Base-by-base conservation (phyloP, 2,797 vertebrate species). In the Poeciliopsis gracilis region DNA sequence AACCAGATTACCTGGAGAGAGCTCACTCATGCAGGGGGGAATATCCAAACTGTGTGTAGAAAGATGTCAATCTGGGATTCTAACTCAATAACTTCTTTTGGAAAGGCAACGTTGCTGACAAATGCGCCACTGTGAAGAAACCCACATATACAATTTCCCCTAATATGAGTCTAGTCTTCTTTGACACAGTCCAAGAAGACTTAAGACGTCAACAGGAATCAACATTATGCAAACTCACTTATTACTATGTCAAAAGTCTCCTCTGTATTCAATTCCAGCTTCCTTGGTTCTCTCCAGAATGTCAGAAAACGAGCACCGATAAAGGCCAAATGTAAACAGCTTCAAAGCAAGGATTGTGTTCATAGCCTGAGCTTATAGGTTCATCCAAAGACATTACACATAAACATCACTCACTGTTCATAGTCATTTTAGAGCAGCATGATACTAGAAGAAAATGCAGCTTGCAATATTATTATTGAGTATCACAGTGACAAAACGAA, bases 261-360 rank as follows among this genome's bases (percentile, higher is more conserved):
- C 8, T 33, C 13, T 71, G 36, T 45, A 63, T 38, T 78, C 13
- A 53, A 18, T 69, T 79, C n/a, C 79, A 84, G 70, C 77, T 82
- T 87, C 69, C 75, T 41, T 67, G 51, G n/a, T 69, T 36, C 43
- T 70, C 36, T 86, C 25, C 46, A 61, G 61, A 30, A 55, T 72
- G 63, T 75, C 78, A 78, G 61, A 67, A 55, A 74, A 41, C 45
- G 73, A 79, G 73, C 75, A 83, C n/a, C 55, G 28, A 59, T 28
- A 15, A 28, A 12, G 12, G n/a, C 55, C 5, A 59, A 59, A 59
- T 15, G 5, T 28, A 28, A 61, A 61, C 13, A 30, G 5, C 6
- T 61, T 61, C 55, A 59, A 30, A 59, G 5, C n/a, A 59, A 30
- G 25, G n/a, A 13, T 59, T 28, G 25, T 3, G 10, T 12, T 57